phyloP scores from a whole-genome alignment of 1,140 invertebrate genomes.

The Melitaea cinxia region DNA sequence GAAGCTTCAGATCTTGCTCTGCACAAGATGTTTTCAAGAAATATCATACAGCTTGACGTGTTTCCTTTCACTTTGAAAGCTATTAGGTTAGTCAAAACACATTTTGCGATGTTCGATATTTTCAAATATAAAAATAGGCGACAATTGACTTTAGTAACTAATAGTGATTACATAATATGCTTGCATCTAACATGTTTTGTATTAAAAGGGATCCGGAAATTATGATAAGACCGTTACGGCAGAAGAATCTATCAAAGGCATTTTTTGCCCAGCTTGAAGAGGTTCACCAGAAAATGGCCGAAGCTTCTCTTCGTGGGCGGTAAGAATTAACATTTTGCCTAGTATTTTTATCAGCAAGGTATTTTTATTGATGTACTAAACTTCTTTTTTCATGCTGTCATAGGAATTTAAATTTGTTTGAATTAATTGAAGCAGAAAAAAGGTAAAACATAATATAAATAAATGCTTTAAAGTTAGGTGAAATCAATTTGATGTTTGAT shows the following conservation, averaged over 20 bases:
- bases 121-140: too few species aligned
- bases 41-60: slow-evolving; percentile 85
- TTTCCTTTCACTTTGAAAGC: slow-evolving; percentile 84
- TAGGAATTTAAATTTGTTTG: slow-evolving; percentile 69
- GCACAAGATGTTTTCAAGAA: slow-evolving; percentile 87
- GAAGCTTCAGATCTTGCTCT: slow-evolving; percentile 84
- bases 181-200: background rate
- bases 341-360: background rate
- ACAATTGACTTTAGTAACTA: too few species aligned
- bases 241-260: slow-evolving; percentile 83
- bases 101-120: too few species aligned
- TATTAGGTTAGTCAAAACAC: slow-evolving; percentile 66
- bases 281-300: slow-evolving; percentile 82
- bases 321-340: slow-evolving; percentile 45
- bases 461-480: too few species aligned
- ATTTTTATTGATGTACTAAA: background rate
- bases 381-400: slow-evolving; percentile 54
- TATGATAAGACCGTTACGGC: slow-evolving; percentile 83
- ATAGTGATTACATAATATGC: too few species aligned
- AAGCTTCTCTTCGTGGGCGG: slow-evolving; percentile 80
- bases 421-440: slow-evolving; percentile 50
- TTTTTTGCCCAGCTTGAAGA: slow-evolving; percentile 82
- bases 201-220: slow-evolving; percentile 67
- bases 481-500: too few species aligned
- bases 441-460: slow-evolving; percentile 36